Evolutionary conservation across 2,797 vertebrate genomes (phyloP).

Genomic region (Odontamblyopus rebecca): DNA sequence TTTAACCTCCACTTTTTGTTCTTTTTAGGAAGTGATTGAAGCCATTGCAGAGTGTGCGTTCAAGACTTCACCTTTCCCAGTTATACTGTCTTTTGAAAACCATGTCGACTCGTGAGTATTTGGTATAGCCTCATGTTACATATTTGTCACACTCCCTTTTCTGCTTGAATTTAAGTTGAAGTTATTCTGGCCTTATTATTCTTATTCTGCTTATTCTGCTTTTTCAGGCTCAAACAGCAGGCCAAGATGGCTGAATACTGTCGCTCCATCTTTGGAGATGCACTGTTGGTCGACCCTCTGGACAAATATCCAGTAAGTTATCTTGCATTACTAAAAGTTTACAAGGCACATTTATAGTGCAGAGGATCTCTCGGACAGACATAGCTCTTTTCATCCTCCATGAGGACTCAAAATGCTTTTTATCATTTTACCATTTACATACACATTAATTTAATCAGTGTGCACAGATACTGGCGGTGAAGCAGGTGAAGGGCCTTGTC

Average conservation of each 20-base stretch:
- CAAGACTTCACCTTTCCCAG: conserved; percentile 94
- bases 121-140: not conserved
- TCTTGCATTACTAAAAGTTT: too few species aligned
- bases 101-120: conserved; percentile 97
- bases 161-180: not conserved
- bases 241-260: conserved; percentile 99
- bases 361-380: too few species aligned
- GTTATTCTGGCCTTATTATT: not conserved
- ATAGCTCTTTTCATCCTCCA: too few species aligned
- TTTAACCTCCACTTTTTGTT: conserved; percentile 71
- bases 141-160: not conserved
- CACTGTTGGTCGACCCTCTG: conserved; percentile 89
- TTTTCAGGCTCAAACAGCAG: conserved; percentile 88
- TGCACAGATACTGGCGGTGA: too few species aligned
- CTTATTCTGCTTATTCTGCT: not conserved
- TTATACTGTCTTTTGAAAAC: conserved; percentile 97
- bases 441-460: too few species aligned
- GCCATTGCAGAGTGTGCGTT: conserved; percentile 96
- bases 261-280: conserved; percentile 94
- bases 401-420: too few species aligned
- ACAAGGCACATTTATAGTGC: too few species aligned
- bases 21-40: conserved; percentile 96
- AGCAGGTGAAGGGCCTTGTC: too few species aligned
- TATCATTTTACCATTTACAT: too few species aligned
- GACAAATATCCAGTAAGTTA: conserved; percentile 92